Conservation (phyloP, 2,113 vertebrate species). For the Rhinolophus ferrumequinum region DNA sequence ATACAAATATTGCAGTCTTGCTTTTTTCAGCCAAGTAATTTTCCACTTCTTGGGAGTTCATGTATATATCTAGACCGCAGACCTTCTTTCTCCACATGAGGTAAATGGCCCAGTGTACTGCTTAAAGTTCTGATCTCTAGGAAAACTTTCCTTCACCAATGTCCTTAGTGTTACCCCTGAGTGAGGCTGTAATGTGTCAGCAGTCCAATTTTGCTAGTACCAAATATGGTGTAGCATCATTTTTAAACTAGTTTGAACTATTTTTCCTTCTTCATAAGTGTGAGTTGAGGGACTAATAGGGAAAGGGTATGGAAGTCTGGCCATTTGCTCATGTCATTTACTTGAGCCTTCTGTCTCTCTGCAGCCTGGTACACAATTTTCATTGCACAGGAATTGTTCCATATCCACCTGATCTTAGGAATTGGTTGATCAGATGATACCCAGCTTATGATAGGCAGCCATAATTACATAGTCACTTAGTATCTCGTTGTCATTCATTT, state of each 20-base stretch:
- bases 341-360: neutral
- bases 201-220: neutral
- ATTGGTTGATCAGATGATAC: neutral
- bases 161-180: neutral
- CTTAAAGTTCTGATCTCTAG: neutral
- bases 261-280: neutral
- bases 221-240: neutral
- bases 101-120: neutral
- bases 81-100: neutral
- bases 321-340: neutral
- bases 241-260: neutral
- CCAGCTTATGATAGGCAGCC: neutral
- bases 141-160: neutral
- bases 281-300: neutral
- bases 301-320: neutral
- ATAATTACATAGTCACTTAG: neutral
- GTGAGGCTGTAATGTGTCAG: neutral
- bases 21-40: neutral
- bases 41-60: neutral
- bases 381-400: neutral
- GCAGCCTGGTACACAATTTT: neutral
- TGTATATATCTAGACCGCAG: neutral
- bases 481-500: neutral
- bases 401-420: neutral
- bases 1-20: neutral